Percentiles rank a stretch among this genome's conserved stretches.
Evolutionary conservation across 1,140 invertebrate genomes (phyloP).

Genomic region (Paralvinella palmiformis): DNA sequence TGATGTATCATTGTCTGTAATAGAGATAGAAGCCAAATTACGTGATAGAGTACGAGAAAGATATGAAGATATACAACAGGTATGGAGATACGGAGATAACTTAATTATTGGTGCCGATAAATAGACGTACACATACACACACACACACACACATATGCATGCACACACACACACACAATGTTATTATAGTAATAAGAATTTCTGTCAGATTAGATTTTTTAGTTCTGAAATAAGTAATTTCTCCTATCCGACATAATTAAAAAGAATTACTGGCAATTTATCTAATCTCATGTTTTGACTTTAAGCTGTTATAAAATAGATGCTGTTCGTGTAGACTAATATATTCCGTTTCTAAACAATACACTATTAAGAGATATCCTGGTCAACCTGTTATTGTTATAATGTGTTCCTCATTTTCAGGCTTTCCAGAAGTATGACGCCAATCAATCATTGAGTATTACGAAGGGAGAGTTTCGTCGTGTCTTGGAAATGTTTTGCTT

Average conservation of each 20-base stretch:
- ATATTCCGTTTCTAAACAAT: neutral
- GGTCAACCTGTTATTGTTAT: neutral
- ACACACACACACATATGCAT: too few relatives aligned
- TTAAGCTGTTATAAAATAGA: neutral
- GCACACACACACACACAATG: too few relatives aligned
- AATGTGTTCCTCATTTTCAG: conserved; percentile 20
- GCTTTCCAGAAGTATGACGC: conserved; percentile 43
- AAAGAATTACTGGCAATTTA: neutral
- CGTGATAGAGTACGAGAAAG: neutral
- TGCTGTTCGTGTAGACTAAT: neutral
- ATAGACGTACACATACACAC: neutral
- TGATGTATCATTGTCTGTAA: too few relatives aligned
- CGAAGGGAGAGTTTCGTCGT: conserved; percentile 25
- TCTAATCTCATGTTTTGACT: neutral
- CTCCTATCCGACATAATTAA: neutral
- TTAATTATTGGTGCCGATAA: neutral
- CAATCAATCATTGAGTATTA: conserved; percentile 36
- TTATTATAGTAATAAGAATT: too few relatives aligned
- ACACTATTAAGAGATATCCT: neutral
- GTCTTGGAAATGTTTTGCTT: conserved; percentile 20
- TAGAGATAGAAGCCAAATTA: neutral
- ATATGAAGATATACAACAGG: neutral
- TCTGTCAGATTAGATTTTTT: too few relatives aligned
- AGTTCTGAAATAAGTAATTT: too few relatives aligned
- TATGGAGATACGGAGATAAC: neutral